phyloP scores from a whole-genome alignment of 2,888 invertebrate species.

The Iphiclides podalirius region DNA sequence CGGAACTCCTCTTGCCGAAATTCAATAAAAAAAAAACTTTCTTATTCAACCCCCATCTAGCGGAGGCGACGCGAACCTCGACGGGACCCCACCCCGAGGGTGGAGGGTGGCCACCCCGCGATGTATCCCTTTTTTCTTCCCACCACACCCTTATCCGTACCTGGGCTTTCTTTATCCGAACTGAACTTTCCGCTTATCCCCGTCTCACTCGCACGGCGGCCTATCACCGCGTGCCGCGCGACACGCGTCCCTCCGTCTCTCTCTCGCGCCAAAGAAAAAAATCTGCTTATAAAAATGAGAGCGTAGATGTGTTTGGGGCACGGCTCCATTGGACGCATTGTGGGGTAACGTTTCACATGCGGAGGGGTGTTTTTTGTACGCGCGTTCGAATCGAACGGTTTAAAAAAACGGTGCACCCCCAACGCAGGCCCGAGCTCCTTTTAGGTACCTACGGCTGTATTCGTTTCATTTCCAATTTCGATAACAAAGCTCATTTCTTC shows the following conservation, averaged over 20 bases:
- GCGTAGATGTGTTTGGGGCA: slow-evolving; percentile 63
- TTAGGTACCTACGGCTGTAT: slow-evolving; percentile 67
- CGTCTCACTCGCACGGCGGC: slow-evolving; percentile 49
- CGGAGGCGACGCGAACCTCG: slow-evolving; percentile 59
- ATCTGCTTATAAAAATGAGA: slow-evolving; percentile 75
- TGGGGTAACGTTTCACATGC: slow-evolving; percentile 75
- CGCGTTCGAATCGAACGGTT: slow-evolving; percentile 46
- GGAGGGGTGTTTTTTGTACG: slow-evolving; percentile 70
- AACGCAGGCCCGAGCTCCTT: slow-evolving; percentile 58
- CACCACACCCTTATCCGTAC: slow-evolving; percentile 78
- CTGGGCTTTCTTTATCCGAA: slow-evolving; percentile 78
- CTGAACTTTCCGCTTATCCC: slow-evolving; percentile 70
- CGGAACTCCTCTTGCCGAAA: slow-evolving; percentile 68
- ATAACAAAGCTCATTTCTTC: slow-evolving; percentile 73
- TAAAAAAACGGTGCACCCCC: slow-evolving; percentile 67
- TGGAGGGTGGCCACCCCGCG: slow-evolving; percentile 66
- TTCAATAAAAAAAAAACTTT: slow-evolving; percentile 76
- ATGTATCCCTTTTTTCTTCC: slow-evolving; percentile 77
- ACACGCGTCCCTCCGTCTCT: slow-evolving; percentile 42
- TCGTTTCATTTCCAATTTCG: slow-evolving; percentile 74
- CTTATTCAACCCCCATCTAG: slow-evolving; percentile 70
- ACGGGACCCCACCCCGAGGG: slow-evolving; percentile 38
- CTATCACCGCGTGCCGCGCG: slow-evolving; percentile 30
- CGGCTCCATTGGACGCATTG: slow-evolving; percentile 64
- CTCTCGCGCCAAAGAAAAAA: slow-evolving; percentile 66